Evolutionary conservation across 2,888 invertebrate species (phyloP), one percentile per base, ranked within the genome.

Genomic region (Sinodicranocentrus sp.): DNA sequence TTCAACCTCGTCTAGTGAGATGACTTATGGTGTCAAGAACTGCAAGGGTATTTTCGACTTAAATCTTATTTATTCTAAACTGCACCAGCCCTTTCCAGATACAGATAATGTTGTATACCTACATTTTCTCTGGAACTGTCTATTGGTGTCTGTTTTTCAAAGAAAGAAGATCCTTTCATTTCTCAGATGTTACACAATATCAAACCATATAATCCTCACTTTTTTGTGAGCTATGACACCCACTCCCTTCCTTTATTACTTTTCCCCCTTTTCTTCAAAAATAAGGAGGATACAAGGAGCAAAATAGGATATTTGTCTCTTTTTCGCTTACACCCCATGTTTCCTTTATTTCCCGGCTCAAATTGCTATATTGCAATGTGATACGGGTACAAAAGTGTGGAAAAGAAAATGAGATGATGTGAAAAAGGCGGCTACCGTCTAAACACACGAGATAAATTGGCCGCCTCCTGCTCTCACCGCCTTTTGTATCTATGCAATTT

Each of bases 381-480:
- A n/a, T n/a, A n/a, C n/a, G n/a, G n/a, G 5, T 10, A 33, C 33
- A 33, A 33, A 33, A 33, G 10, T 33, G 10, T 6, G 33, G 33
- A 26, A 21, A 39, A 17, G n/a, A 3, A 43, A 23, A 67, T 44
- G 67, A 44, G 43, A 67, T 25, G 21, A 80, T 80, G 80, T 43
- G 80, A 54, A 80, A 80, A 65, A 80, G 72, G 80, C 52, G 80
- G 54, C 48, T 67, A 43, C 43, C 33, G 70, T 71, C 65, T 33
- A n/a, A 48, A 72, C 21, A 63, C 54, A 59, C 43, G 52, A 73
- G 61, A 82, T 82, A 82, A 73, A 82, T 82, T 82, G 75, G 67
- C 68, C 73, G 52, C 65, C 80, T 82, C 73, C 75, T 72, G 52
- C 59, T 52, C 68, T 82, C 63, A 28, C 63, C 63, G 33, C 26